Percentiles rank a stretch among this genome's conserved stretches.
Conservation (phyloP, 1,140 invertebrate genomes). For the Cyclargus thomasi region DNA sequence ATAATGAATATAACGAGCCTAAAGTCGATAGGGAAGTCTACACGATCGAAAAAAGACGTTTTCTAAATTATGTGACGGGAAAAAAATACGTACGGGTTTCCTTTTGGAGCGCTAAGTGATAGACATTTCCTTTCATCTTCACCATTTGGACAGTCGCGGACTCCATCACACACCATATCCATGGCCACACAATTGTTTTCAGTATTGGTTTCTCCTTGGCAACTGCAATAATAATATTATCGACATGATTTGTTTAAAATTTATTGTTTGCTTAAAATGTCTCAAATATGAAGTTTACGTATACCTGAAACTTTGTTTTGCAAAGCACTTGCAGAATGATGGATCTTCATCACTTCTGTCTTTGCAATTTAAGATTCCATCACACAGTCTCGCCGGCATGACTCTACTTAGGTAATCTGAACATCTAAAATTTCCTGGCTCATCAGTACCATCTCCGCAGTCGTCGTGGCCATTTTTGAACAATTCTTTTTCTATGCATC, state of each 20-base stretch:
- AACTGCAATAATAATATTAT: conserved; percentile 36
- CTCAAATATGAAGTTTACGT: conserved; percentile 15
- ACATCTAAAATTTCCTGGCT: conserved; percentile 81
- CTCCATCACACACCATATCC: conserved; percentile 84
- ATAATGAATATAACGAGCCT: too few relatives aligned
- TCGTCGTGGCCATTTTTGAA: conserved; percentile 82
- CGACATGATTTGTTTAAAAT: background rate
- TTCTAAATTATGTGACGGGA: too few relatives aligned
- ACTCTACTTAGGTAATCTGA: conserved; percentile 80
- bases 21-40: too few relatives aligned
- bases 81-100: conserved; percentile 48
- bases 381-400: conserved; percentile 81
- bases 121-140: conserved; percentile 79
- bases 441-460: conserved; percentile 83
- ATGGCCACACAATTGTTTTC: conserved; percentile 77
- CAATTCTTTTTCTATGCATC: conserved; percentile 80
- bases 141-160: conserved; percentile 80
- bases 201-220: conserved; percentile 29
- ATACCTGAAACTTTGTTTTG: conserved; percentile 51
- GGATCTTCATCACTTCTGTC: conserved; percentile 87
- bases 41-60: too few relatives aligned
- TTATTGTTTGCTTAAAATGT: background rate
- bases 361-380: conserved; percentile 85
- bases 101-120: conserved; percentile 40
- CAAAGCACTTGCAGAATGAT: conserved; percentile 78